A percentile compares a stretch with the other conserved stretches of the same genome.
phyloP scores from a whole-genome alignment of 1,140 invertebrate genomes.

The Drosophila leontia region DNA sequence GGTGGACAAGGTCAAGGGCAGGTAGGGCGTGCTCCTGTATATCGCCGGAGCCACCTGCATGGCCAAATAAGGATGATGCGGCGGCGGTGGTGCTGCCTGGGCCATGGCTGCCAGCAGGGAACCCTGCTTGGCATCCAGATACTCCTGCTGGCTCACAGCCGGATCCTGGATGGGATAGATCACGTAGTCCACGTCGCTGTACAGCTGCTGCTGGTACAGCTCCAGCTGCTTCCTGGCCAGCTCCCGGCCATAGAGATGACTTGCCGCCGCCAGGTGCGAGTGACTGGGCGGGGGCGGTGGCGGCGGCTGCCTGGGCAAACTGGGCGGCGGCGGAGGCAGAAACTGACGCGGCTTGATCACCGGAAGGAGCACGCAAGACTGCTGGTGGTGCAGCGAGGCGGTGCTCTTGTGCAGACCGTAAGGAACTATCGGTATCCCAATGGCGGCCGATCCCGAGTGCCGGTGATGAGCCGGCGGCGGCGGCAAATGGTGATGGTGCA shows the following conservation, averaged over 20 bases:
- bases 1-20: conserved; percentile 88
- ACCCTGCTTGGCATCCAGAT: conserved; percentile 93
- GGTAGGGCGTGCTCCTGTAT: conserved; percentile 92
- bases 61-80: conserved; percentile 87
- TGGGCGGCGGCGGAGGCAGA: conserved; percentile 86
- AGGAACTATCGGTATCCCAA: conserved; percentile 82
- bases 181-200: conserved; percentile 95
- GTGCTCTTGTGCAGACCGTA: conserved; percentile 82
- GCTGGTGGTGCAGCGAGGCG: conserved; percentile 73
- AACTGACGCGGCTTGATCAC: conserved; percentile 83
- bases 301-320: conserved; percentile 86
- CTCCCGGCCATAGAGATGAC: conserved; percentile 88
- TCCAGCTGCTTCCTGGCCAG: conserved; percentile 92
- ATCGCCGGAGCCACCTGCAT: conserved; percentile 89
- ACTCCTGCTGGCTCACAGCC: conserved; percentile 94
- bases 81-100: conserved; percentile 86
- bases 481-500: conserved; percentile 54
- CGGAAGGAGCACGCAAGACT: conserved; percentile 80
- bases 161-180: conserved; percentile 95
- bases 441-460: conserved; percentile 67
- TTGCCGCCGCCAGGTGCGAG: conserved; percentile 84
- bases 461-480: conserved; percentile 47
- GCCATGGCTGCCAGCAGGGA: conserved; percentile 88
- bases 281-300: conserved; percentile 85
- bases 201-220: conserved; percentile 93